Base-by-base conservation (phyloP, 2,113 vertebrate species). In the Pardalotus punctatus region DNA sequence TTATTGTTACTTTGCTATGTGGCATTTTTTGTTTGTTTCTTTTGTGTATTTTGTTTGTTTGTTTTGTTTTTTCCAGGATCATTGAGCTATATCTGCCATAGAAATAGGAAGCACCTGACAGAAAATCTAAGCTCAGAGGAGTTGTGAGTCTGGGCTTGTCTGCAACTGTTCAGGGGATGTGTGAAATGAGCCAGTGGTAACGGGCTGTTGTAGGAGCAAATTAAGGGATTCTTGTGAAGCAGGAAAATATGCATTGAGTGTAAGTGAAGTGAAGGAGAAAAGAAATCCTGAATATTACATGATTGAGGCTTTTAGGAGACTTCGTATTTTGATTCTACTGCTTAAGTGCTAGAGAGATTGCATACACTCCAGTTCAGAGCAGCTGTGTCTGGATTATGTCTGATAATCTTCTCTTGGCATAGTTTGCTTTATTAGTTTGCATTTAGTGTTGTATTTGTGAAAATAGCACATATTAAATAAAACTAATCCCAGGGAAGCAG, bases 351-450 rank as follows among this genome's bases (percentile, higher is more conserved):
- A 33, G 57, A 90, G 91, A 91, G 93, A 81, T 90, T 96, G 84
- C 91, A 76, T 91, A 61, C 64, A 61, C 77, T 96, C 36, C 82
- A 92, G 35, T 94, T 86, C 50, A 90, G 81, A 90, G 90, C 86
- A 95, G 80, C 81, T 94, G 92, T 82, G 73, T 57, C 85, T 94
- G 87, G 90, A 96, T 97, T 97, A 90, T 95, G 93, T 53, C 86
- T 87, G 71, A 94, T 97, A 96, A 95, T 97, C 97, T 97, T 96
- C 94, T 91, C 62, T 90, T 97, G 96, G 77, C 96, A 43, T 83
- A 95, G 94, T 94, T 96, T 69, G 85, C 77, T 96, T 96, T 96
- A 95, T 95, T 97, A 96, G 87, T 97, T 97, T 97, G 90, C 69
- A 7, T 87, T 96, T 88, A 69, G 74, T 73, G 60, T 85, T 91